These are phyloP conservation scores for Porites rus DNA, from an alignment of 92 coral and sea anemone species.

Conservation along the genomic window DNA sequence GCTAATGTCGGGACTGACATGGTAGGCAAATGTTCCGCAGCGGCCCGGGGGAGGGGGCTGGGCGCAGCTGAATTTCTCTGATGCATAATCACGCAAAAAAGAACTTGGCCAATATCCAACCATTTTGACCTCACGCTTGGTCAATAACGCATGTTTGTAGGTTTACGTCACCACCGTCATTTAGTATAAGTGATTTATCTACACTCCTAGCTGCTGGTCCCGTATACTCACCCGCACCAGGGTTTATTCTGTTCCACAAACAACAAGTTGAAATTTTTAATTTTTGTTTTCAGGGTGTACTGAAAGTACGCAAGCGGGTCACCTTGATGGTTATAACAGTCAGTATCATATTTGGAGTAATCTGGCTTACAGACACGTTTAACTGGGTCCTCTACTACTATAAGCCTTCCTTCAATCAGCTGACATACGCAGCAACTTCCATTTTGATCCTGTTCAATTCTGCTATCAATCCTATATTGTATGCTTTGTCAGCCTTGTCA, in stretches of 20 bases:
- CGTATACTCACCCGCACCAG: neutral
- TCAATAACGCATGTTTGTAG: too few relatives aligned
- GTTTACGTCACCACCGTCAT: too few relatives aligned
- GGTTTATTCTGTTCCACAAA: neutral
- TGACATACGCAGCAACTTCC: neutral
- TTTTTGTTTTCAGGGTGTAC: neutral
- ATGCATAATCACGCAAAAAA: too few relatives aligned
- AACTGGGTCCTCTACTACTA: neutral
- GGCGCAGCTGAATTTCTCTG: too few relatives aligned
- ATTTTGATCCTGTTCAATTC: neutral
- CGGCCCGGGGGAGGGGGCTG: too few relatives aligned
- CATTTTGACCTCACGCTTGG: too few relatives aligned
- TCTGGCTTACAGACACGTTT: neutral
- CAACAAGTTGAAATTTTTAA: too few relatives aligned
- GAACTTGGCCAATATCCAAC: too few relatives aligned
- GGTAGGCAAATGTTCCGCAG: too few relatives aligned
- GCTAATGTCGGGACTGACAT: too few relatives aligned
- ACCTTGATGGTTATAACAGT: neutral
- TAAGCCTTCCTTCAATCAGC: neutral
- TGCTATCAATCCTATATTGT: neutral
- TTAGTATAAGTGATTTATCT: too few relatives aligned
- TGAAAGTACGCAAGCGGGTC: neutral
- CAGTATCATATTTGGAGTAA: neutral
- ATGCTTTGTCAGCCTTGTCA: neutral
- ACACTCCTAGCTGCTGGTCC: neutral